Evolutionary conservation across 2,888 invertebrate species (phyloP).

Genomic region (Athalia cordata): DNA sequence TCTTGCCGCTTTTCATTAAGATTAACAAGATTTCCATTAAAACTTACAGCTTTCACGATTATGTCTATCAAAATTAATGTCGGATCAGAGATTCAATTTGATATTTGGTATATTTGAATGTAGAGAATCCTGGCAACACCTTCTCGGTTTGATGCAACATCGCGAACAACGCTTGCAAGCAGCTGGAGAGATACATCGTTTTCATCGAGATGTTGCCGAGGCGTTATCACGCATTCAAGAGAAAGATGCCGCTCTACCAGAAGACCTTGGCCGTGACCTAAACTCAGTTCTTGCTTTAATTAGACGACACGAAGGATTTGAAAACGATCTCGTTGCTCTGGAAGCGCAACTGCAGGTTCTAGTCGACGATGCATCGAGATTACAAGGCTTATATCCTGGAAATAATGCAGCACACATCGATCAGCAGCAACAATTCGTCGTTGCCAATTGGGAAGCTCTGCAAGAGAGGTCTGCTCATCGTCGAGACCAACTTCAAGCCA

Average conservation of each 20-base stretch:
- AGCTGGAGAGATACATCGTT: conserved; percentile 97
- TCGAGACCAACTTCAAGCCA: conserved; percentile 87
- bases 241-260: conserved; percentile 89
- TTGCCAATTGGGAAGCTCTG: conserved; percentile 90
- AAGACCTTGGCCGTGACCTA: conserved; percentile 87
- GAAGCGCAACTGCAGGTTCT: conserved; percentile 94
- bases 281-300: conserved; percentile 89
- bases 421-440: conserved; percentile 89
- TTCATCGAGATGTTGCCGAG: conserved; percentile 96
- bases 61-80: too few species aligned
- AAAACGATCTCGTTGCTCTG: conserved; percentile 93
- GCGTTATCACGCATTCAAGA: conserved; percentile 92
- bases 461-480: conserved; percentile 89
- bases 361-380: conserved; percentile 92
- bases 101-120: conserved; percentile 40
- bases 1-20: too few species aligned
- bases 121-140: conserved; percentile 90
- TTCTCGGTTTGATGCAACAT: conserved; percentile 90
- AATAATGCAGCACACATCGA: conserved; percentile 93
- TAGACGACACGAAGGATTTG: conserved; percentile 92
- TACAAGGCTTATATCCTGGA: conserved; percentile 92
- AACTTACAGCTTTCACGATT: too few species aligned
- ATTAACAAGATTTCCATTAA: too few species aligned
- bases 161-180: conserved; percentile 92
- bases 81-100: neutral